Percentiles rank a stretch among this genome's conserved stretches.
These are phyloP conservation scores for Erpobdella octoculata DNA, from an alignment of 2,888 invertebrate genomes.

Conservation along the genomic window DNA sequence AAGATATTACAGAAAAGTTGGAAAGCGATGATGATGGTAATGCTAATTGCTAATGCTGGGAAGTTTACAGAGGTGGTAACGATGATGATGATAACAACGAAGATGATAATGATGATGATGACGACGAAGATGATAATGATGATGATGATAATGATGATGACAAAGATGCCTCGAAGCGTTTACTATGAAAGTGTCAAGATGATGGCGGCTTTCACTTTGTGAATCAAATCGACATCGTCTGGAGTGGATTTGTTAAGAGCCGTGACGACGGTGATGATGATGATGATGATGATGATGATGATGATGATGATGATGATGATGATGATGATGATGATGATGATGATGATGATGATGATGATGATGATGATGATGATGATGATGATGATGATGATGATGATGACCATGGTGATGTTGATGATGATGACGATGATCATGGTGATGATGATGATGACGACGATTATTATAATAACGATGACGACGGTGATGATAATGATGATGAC, in stretches of 20 bases:
- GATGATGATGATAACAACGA: background rate
- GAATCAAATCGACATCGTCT: too few species aligned
- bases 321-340: background rate
- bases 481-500: background rate
- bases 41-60: background rate
- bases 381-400: background rate
- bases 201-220: too few species aligned
- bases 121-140: too few species aligned
- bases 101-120: background rate
- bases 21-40: too few species aligned
- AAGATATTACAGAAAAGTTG: too few species aligned
- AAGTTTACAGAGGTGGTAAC: background rate
- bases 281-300: conserved; percentile 26
- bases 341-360: background rate
- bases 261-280: conserved; percentile 15
- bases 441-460: too few species aligned
- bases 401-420: background rate
- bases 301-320: background rate
- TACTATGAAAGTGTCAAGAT: too few species aligned
- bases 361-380: background rate
- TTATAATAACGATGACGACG: background rate
- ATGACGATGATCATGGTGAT: too few species aligned
- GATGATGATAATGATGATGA: too few species aligned
- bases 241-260: conserved; percentile 8
- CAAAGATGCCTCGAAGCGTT: too few species aligned